These are phyloP conservation scores for Anorthoa munda DNA, from an alignment of 2,888 invertebrate genomes.

Conservation along the genomic window DNA sequence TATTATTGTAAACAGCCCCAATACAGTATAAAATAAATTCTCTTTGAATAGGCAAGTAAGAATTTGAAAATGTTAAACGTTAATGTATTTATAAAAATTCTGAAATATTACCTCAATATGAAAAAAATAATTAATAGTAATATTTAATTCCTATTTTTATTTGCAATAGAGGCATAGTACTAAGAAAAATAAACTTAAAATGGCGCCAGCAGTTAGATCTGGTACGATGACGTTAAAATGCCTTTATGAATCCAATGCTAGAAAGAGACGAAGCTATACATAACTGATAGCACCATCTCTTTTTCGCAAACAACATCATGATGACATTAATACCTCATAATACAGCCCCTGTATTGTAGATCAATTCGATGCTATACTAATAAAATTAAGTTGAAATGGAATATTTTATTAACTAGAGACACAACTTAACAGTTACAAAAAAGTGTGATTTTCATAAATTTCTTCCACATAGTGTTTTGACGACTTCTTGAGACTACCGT, in stretches of 20 bases:
- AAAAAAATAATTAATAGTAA: constrained; percentile 18
- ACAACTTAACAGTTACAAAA: not conserved
- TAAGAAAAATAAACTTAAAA: not conserved
- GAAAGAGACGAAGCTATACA: not conserved
- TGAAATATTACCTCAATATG: constrained; percentile 53
- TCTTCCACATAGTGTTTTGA: not conserved
- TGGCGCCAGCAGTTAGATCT: not conserved
- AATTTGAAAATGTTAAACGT: constrained; percentile 33
- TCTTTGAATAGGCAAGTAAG: constrained; percentile 21
- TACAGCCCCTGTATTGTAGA: not conserved
- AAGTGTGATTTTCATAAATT: not conserved
- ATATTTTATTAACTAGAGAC: not conserved
- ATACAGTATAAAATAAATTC: constrained; percentile 21
- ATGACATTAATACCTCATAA: not conserved
- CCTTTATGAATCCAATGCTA: no score
- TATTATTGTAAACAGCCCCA: constrained; percentile 32
- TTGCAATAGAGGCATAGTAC: not conserved
- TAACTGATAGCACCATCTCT: not conserved
- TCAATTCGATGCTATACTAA: not conserved
- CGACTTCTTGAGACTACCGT: not conserved
- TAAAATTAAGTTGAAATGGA: not conserved
- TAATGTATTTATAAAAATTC: constrained; percentile 29
- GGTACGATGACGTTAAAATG: not conserved
- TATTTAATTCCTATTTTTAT: constrained; percentile 23
- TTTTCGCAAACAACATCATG: not conserved